Evolutionary conservation across 2,113 vertebrate species (phyloP).

Genomic region (Seriola dumerili): DNA sequence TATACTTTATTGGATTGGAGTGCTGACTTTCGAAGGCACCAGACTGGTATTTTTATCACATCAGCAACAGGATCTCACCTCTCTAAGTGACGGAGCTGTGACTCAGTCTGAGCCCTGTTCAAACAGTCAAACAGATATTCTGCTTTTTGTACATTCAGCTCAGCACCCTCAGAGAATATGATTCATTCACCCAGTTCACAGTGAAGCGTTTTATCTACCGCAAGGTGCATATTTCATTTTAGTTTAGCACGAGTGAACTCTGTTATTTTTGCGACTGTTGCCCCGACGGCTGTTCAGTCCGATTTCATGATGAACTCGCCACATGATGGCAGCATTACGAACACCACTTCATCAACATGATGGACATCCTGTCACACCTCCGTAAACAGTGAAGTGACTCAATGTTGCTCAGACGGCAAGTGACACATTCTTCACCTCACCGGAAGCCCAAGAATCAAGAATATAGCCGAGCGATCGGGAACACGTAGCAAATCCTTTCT

Average conservation of each 20-base stretch:
- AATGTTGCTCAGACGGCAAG: not conserved
- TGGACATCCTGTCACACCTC: constrained; percentile 2
- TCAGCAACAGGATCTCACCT: constrained; percentile 64
- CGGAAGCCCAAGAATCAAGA: not conserved
- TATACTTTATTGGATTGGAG: constrained; percentile 40
- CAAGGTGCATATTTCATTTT: constrained; percentile 34
- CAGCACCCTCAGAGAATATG: constrained; percentile 42
- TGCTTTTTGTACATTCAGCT: constrained; percentile 27
- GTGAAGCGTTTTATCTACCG: not conserved
- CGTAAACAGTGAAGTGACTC: not conserved
- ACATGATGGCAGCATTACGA: constrained; percentile 7
- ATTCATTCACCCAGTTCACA: constrained; percentile 50
- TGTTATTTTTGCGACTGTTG: constrained; percentile 23
- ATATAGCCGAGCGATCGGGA: not conserved
- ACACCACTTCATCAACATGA: not conserved
- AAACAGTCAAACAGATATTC: constrained; percentile 25
- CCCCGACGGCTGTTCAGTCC: not conserved
- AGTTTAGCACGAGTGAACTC: constrained; percentile 32
- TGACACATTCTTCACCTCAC: not conserved
- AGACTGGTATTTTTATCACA: constrained; percentile 61
- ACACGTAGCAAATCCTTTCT: not conserved
- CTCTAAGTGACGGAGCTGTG: constrained; percentile 41
- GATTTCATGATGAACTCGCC: constrained; percentile 2
- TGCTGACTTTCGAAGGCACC: constrained; percentile 35
- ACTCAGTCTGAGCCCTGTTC: constrained; percentile 52